phyloP scores from a whole-genome alignment of 2,797 vertebrate genomes.

The Sebastes trivittatus region DNA sequence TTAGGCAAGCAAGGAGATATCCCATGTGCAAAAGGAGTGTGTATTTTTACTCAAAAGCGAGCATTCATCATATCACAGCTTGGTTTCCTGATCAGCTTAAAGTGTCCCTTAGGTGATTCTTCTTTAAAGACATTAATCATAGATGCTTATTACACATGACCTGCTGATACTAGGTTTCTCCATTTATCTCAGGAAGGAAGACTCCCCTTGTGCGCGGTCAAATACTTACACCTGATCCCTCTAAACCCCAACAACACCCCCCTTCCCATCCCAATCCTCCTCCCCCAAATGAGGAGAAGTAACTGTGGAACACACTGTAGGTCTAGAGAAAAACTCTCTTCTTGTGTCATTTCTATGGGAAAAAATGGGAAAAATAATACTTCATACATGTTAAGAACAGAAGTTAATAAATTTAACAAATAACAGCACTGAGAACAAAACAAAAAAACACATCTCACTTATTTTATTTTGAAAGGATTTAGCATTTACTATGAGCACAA shows the following conservation, averaged over 20 bases:
- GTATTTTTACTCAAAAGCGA: conserved; percentile 62
- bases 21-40: conserved; percentile 52
- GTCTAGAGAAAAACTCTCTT: not conserved
- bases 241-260: conserved; percentile 21
- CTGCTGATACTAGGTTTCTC: conserved; percentile 60
- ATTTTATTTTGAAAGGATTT: not conserved
- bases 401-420: not conserved
- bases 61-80: conserved; percentile 69
- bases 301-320: not conserved
- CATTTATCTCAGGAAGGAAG: conserved; percentile 61
- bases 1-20: conserved; percentile 49
- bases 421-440: not conserved
- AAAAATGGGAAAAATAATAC: not conserved
- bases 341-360: rapidly evolving
- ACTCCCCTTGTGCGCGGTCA: conserved; percentile 52
- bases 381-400: not conserved
- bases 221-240: conserved; percentile 64
- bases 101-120: conserved; percentile 67
- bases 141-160: conserved; percentile 71
- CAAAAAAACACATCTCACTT: not conserved
- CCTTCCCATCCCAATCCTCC: not conserved
- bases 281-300: not conserved
- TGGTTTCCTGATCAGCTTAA: conserved; percentile 70
- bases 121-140: conserved; percentile 76
- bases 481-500: not conserved